Evolutionary conservation across 2,113 vertebrate species (phyloP).

Genomic region (Semicossyphus pulcher): DNA sequence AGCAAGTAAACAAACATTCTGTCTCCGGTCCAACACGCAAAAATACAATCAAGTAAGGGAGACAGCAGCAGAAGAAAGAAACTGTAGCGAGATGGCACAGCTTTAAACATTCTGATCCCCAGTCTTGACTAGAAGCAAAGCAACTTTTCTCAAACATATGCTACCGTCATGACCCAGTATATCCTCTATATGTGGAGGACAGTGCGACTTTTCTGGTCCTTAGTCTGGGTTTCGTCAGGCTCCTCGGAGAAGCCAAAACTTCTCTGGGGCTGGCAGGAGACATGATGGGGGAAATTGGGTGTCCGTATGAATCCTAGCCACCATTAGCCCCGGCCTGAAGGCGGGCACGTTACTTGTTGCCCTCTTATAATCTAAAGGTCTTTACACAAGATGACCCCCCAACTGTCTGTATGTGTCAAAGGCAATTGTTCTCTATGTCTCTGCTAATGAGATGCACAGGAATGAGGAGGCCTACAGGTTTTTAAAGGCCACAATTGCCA

Average conservation of each 20-base stretch:
- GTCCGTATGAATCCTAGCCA: conserved; percentile 61
- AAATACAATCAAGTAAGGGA: conserved; percentile 1
- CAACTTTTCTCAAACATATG: conserved; percentile 8
- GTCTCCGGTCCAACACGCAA: conserved; percentile 9
- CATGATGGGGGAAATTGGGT: conserved; percentile 68
- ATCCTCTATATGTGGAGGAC: neutral
- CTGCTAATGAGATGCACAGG: neutral
- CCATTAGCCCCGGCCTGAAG: conserved; percentile 38
- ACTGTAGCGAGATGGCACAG: neutral
- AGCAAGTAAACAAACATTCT: conserved; percentile 50
- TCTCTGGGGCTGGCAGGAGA: conserved; percentile 45
- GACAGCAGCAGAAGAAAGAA: no score
- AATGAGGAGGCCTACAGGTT: neutral
- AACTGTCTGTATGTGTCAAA: conserved; percentile 29
- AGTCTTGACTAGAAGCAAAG: neutral
- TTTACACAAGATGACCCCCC: conserved; percentile 57
- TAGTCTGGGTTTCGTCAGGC: conserved; percentile 23
- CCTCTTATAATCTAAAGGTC: conserved; percentile 28
- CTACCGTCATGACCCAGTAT: neutral
- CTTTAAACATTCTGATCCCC: conserved; percentile 3
- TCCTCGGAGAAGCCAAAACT: conserved; percentile 19
- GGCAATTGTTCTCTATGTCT: conserved; percentile 12
- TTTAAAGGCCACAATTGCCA: neutral
- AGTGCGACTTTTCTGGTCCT: neutral
- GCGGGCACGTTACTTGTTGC: conserved; percentile 37